phyloP scores from a whole-genome alignment of 2,888 invertebrate species.

The Diachrysia chrysitis region DNA sequence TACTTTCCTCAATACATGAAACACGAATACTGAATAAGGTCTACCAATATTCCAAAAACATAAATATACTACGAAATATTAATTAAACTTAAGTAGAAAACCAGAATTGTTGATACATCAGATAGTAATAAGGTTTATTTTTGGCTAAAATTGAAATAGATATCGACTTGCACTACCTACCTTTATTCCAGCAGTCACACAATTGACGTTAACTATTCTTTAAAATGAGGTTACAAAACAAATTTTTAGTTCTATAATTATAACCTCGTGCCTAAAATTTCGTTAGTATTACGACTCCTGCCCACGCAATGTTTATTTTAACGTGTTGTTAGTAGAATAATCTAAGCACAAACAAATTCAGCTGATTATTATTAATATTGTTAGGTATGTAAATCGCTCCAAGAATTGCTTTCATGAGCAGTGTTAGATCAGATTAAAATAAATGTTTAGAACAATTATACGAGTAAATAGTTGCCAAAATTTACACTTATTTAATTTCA shows the following conservation, averaged over 20 bases:
- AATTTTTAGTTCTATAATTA: slow-evolving; percentile 18
- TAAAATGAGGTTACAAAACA: not conserved
- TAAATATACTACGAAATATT: too few species aligned
- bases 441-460: too few species aligned
- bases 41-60: not conserved
- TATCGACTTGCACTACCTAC: too few species aligned
- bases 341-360: not conserved
- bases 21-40: not conserved
- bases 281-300: slow-evolving; percentile 20
- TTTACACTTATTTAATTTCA: too few species aligned
- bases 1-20: too few species aligned
- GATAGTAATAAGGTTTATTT: not conserved
- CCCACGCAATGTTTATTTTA: slow-evolving; percentile 33
- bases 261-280: slow-evolving; percentile 12
- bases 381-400: too few species aligned
- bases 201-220: slow-evolving; percentile 1
- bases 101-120: not conserved
- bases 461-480: too few species aligned
- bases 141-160: not conserved
- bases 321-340: slow-evolving; percentile 7
- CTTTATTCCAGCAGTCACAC: not conserved
- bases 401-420: too few species aligned
- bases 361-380: too few species aligned
- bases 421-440: too few species aligned
- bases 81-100: not conserved